phyloP scores from a whole-genome alignment of 2,888 invertebrate genomes.

The Tachina fera region DNA sequence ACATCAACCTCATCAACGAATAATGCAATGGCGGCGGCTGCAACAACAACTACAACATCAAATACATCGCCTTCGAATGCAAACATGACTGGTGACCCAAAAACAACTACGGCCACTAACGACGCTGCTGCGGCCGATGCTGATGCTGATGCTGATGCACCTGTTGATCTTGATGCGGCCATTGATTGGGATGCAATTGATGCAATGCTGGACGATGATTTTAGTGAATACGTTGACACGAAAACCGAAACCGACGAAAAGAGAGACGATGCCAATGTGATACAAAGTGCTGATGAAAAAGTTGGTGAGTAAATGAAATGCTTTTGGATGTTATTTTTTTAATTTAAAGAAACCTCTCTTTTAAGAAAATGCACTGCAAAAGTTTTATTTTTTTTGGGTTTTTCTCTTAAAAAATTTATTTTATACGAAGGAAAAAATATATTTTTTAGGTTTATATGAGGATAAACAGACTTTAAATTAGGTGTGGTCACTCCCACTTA shows the following conservation, averaged over 20 bases:
- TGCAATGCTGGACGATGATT: conserved; percentile 81
- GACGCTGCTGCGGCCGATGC: conserved; percentile 75
- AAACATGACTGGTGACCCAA: conserved; percentile 70
- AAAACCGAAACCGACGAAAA: conserved; percentile 79
- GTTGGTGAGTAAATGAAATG: conserved; percentile 84
- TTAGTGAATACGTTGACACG: conserved; percentile 81
- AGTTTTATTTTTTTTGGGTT: no score
- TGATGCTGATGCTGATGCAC: conserved; percentile 73
- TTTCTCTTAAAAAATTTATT: no score
- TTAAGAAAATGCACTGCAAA: no score
- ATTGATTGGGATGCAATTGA: conserved; percentile 82
- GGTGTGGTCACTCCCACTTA: no score
- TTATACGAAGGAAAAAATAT: neutral
- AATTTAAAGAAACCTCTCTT: no score
- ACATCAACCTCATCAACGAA: conserved; percentile 75
- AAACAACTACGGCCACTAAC: conserved; percentile 77
- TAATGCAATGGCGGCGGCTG: conserved; percentile 71
- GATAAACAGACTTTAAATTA: no score
- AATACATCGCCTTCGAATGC: conserved; percentile 65
- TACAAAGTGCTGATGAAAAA: conserved; percentile 93
- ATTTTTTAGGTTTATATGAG: neutral
- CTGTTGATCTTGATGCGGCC: conserved; percentile 75
- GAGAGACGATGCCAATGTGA: conserved; percentile 84
- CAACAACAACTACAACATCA: conserved; percentile 73
- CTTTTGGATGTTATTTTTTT: no score